Base-by-base conservation (phyloP, 2,113 vertebrate genomes). In the Mormoops blainvillei region DNA sequence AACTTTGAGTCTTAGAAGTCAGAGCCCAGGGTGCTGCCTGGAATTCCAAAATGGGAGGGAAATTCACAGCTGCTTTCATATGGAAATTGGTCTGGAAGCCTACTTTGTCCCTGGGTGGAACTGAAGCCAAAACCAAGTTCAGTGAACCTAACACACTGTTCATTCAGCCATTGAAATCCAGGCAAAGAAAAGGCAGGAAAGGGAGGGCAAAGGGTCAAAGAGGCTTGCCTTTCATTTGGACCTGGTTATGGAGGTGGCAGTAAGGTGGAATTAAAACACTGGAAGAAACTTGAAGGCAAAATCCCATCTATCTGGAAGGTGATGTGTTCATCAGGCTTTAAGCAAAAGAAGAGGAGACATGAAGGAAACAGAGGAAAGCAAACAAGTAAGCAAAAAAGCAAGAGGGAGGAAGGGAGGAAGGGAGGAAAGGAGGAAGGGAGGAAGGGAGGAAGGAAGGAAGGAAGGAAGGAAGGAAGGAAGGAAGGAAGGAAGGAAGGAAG, bases 71-170 rank as follows among this genome's bases (percentile, higher is more conserved):
- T 91, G 97, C 98, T 98, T 98, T 99, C 98, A 98, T 98, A 98
- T 98, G 98, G 97, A 98, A 98, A 99, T 98, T 92, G 13, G 43
- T 68, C 97, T 97, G 97, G 97, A 98, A 97, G 94, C 95, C 13
- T 94, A 98, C 97, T 97, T 98, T 98, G 98, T 98, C 98, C 98
- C 97, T 91, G 97, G 92, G 89, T 97, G 97, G 98, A 98, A 98
- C 96, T 31, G 94, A 95, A 98, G 97, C 98, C 98, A 98, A 98
- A 97, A 98, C 98, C 98, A 98, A 98, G 98, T 98, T 98, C 98
- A 98, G 97, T 98, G 98, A 98, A 98, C 98, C 98, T 98, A 98
- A 96, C 96, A 97, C 98, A 96, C 97, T 63, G 80, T 98, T 98
- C 98, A 98, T 45, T 98, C 98, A 98, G 91, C 96, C 97, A 97